Conservation (phyloP, 2,113 vertebrate genomes). For the Ancistrus triradiatus region DNA sequence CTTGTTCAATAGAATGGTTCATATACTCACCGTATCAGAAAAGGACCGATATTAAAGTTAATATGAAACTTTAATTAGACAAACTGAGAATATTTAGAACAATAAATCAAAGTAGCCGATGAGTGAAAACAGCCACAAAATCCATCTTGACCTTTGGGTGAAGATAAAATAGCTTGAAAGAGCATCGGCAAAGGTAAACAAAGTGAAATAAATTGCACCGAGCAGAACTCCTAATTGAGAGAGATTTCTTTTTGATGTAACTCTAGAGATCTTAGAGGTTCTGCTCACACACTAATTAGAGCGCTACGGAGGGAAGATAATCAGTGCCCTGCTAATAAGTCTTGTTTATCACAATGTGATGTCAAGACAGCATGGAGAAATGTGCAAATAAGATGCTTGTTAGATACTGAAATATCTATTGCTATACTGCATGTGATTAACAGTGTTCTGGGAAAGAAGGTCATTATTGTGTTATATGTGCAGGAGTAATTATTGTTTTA, state of each 20-base stretch:
- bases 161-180: conserved; percentile 26
- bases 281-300: conserved; percentile 62
- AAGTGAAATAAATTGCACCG: conserved; percentile 51
- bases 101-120: conserved; percentile 25
- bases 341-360: conserved; percentile 63
- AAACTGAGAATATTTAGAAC: no score
- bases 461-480: no score
- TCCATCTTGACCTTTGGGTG: conserved; percentile 23
- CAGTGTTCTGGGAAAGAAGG: no score
- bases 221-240: conserved; percentile 59
- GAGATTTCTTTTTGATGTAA: conserved; percentile 69
- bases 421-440: no score
- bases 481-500: no score
- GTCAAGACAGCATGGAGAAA: conserved; percentile 56
- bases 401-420: conserved; percentile 26
- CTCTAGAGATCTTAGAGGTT: conserved; percentile 58
- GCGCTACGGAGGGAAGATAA: conserved; percentile 58
- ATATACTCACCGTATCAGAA: no score
- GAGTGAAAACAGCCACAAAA: neutral
- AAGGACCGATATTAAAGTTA: no score
- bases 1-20: no score
- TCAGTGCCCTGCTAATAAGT: conserved; percentile 69
- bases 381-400: conserved; percentile 53
- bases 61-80: no score
- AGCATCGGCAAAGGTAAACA: conserved; percentile 59